Conservation (phyloP, 2,113 vertebrate species). For the Etheostoma spectabile region DNA sequence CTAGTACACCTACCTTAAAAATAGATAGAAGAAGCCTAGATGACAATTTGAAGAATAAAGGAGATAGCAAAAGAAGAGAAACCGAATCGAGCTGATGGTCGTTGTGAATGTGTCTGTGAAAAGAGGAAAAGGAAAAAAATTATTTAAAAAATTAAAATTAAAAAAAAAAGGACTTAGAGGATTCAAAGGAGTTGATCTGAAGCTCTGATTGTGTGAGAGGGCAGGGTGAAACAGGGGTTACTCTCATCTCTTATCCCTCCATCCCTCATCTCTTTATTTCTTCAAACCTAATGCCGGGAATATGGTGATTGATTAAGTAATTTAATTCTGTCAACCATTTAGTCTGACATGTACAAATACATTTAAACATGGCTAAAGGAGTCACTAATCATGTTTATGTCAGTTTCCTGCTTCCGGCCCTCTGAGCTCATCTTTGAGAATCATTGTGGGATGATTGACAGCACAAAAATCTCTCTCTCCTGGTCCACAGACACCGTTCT, state of each 20-base stretch:
- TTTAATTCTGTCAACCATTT: conserved; percentile 10
- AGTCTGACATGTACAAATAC: neutral
- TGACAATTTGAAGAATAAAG: neutral
- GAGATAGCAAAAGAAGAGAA: neutral
- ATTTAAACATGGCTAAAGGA: neutral
- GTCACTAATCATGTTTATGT: neutral
- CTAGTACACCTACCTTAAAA: neutral
- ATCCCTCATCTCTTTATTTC: conserved; percentile 32
- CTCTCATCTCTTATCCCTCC: conserved; percentile 14
- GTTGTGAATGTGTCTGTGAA: neutral
- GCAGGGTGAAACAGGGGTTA: conserved; percentile 42
- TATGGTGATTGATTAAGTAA: neutral
- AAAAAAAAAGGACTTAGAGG: neutral
- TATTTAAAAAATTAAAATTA: too few species aligned
- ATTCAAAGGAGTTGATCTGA: conserved; percentile 55
- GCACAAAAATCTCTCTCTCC: neutral
- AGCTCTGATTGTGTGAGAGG: conserved; percentile 36
- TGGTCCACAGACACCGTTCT: conserved; percentile 52
- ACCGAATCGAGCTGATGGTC: neutral
- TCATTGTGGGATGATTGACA: neutral
- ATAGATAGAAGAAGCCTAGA: neutral
- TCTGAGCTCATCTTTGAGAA: neutral
- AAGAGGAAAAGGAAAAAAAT: neutral
- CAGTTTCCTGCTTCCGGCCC: neutral
- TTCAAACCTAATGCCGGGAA: conserved; percentile 37